phyloP scores from a whole-genome alignment of 2,113 vertebrate genomes.

The Rhinopithecus roxellana region DNA sequence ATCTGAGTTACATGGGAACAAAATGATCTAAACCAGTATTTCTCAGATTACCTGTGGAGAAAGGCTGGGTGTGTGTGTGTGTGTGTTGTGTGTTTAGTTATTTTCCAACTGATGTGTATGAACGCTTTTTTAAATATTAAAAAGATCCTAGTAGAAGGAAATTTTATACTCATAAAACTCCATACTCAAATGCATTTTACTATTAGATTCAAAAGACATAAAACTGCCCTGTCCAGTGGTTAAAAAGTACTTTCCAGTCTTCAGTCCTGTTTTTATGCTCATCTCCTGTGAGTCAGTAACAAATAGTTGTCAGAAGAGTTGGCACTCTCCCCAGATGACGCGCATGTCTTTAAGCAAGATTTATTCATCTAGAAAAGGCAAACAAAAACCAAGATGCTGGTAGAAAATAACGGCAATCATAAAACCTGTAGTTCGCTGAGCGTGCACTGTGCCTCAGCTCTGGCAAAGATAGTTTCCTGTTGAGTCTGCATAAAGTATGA shows the following conservation, averaged over 20 bases:
- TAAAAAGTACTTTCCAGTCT: fast-evolving
- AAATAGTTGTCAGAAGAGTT: fast-evolving
- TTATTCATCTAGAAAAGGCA: neutral
- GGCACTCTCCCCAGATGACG: fast-evolving
- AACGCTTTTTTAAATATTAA: fast-evolving
- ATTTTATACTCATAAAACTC: neutral
- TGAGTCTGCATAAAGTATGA: fast-evolving
- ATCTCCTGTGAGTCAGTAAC: fast-evolving
- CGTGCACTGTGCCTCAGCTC: fast-evolving
- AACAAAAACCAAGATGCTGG: neutral
- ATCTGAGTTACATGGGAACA: fast-evolving
- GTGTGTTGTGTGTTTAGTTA: fast-evolving
- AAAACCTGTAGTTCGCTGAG: fast-evolving
- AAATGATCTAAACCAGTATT: fast-evolving
- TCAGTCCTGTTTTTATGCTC: fast-evolving
- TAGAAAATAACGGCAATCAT: fast-evolving
- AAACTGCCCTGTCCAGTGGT: fast-evolving
- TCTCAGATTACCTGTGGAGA: neutral
- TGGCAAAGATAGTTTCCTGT: fast-evolving
- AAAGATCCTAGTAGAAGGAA: neutral
- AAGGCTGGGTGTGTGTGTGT: fast-evolving
- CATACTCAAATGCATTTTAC: fast-evolving
- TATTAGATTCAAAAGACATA: fast-evolving
- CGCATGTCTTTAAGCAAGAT: fast-evolving
- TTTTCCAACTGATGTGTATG: neutral